phyloP scores from a whole-genome alignment of 1,140 invertebrate species.

The Rhagoletis pomonella region DNA sequence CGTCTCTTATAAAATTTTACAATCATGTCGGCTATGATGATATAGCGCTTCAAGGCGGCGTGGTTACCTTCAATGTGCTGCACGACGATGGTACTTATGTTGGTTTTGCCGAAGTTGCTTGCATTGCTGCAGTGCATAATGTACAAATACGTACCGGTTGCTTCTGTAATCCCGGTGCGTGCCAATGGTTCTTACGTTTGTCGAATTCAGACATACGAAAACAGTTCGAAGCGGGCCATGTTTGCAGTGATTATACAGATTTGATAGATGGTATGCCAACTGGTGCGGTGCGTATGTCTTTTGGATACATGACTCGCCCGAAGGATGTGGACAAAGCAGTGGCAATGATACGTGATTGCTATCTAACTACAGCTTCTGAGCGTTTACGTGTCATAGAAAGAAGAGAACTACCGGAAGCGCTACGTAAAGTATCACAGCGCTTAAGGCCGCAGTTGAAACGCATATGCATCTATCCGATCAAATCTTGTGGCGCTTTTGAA shows the following conservation, averaged over 20 bases:
- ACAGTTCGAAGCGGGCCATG: slow-evolving; percentile 91
- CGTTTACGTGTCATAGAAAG: slow-evolving; percentile 62
- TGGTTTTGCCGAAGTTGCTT: slow-evolving; percentile 92
- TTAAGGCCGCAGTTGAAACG: slow-evolving; percentile 74
- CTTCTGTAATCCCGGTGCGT: slow-evolving; percentile 97
- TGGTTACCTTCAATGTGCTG: slow-evolving; percentile 92
- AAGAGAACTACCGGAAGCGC: slow-evolving; percentile 59
- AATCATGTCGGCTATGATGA: slow-evolving; percentile 81
- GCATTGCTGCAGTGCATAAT: slow-evolving; percentile 90
- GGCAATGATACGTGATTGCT: slow-evolving; percentile 83
- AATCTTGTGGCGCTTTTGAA: slow-evolving; percentile 91
- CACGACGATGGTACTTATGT: slow-evolving; percentile 86
- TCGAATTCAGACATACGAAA: slow-evolving; percentile 81
- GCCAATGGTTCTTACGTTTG: slow-evolving; percentile 87
- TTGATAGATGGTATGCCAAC: slow-evolving; percentile 92
- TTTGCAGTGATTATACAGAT: slow-evolving; percentile 93
- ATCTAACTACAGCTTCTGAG: slow-evolving; percentile 59
- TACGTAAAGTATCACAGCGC: slow-evolving; percentile 61
- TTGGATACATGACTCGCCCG: slow-evolving; percentile 91
- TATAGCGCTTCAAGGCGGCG: slow-evolving; percentile 83
- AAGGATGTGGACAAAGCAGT: slow-evolving; percentile 84
- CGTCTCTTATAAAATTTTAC: slow-evolving; percentile 83
- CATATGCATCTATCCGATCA: slow-evolving; percentile 93
- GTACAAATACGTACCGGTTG: slow-evolving; percentile 94
- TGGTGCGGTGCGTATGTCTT: slow-evolving; percentile 93